Evolutionary conservation across 2,113 vertebrate species (phyloP), one percentile per base, ranked within the genome.

Genomic region (Candoia aspera): DNA sequence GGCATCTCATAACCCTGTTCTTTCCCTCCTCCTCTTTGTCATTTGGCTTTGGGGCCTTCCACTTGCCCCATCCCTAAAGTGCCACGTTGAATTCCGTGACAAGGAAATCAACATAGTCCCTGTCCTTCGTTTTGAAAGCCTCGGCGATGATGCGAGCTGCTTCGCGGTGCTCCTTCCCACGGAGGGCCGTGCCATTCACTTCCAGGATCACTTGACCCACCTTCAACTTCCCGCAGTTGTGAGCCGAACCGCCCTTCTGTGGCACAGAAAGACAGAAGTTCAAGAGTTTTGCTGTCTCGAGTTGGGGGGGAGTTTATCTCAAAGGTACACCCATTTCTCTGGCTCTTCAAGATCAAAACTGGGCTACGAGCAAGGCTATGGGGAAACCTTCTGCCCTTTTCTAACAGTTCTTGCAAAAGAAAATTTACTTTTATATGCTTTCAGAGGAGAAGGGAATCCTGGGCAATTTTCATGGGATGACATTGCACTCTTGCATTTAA

Each of bases 161-260:
- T 4, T 99, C 99, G 37, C 98, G 97, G 91, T 99, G 99, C 95
- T 99, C 99, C 26, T 98, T 98, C 26, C 98, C 99, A 26, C 97
- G 97, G 0, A 99, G 96, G 0, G 99, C 98, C 0, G 97, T 96
- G 68, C 99, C 99, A 0, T 99, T 99, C 88, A 99, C 98, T 94
- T 99, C 99, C 98, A 99, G 91, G 93, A 99, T 99, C 96, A 99
- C 98, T 33, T 99, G 99, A 15, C 99, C 99, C 96, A 99, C 99
- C 97, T 98, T 99, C 96, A 99, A 98, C 97, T 98, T 98, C 83
- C 98, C 98, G 0, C 98, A 99, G 97, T 99, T 99, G 96, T 99
- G 99, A 0, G 99, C 99, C 0, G 99, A 99, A 12, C 99, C 99
- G 0, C 99, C 99, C 9, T 98, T 97, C 99, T 99, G 98, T 0